Evolutionary conservation across 2,888 invertebrate genomes (phyloP).

Genomic region (Cephonodes hylas): DNA sequence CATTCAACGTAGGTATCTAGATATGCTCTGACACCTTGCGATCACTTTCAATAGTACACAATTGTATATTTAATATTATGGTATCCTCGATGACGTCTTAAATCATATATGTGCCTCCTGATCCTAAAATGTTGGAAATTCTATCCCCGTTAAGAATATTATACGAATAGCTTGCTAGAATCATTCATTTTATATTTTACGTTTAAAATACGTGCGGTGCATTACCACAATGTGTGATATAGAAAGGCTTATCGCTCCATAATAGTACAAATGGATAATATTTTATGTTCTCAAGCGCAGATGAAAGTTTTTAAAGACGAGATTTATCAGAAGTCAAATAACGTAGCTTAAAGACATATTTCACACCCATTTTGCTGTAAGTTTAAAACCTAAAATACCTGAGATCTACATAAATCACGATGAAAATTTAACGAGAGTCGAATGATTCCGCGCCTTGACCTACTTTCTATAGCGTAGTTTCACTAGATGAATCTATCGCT

Average conservation of each 20-base stretch:
- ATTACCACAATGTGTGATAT: background rate
- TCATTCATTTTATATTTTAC: no score
- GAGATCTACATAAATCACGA: background rate
- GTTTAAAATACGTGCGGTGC: no score
- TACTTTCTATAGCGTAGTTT: background rate
- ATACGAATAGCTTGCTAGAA: no score
- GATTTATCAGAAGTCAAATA: background rate
- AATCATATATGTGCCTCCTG: no score
- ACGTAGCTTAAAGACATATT: background rate
- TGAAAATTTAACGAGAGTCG: background rate
- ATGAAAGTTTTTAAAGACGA: background rate
- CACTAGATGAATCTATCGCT: background rate
- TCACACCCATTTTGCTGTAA: background rate
- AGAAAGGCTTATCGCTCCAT: background rate
- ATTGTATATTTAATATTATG: no score
- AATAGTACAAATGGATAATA: background rate
- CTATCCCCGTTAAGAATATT: no score
- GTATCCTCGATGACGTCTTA: no score
- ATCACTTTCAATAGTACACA: no score
- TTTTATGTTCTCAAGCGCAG: background rate
- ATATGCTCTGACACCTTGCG: no score
- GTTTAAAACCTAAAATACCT: background rate
- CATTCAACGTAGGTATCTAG: no score
- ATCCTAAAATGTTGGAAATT: no score
- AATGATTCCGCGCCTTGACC: background rate